phyloP scores from a whole-genome alignment of 2,888 invertebrate species.

The Nycteola revayana region DNA sequence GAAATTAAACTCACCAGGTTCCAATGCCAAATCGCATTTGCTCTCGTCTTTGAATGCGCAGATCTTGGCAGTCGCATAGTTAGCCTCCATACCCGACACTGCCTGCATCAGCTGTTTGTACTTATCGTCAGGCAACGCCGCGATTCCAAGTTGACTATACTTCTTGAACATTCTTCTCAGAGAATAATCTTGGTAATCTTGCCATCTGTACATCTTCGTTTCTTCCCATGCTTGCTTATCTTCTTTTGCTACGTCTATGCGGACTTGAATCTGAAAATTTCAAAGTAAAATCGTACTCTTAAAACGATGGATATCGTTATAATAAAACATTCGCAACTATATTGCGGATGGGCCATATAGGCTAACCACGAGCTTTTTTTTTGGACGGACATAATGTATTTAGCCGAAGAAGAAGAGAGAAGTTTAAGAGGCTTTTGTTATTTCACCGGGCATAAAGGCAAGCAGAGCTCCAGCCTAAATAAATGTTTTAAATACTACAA shows the following conservation, averaged over 20 bases:
- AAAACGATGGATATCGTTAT: no score
- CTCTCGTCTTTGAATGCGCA: slow-evolving; percentile 84
- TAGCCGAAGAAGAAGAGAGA: no score
- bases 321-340: no score
- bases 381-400: no score
- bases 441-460: no score
- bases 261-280: slow-evolving; percentile 64
- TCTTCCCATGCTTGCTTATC: slow-evolving; percentile 85
- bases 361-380: no score
- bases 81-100: slow-evolving; percentile 87
- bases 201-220: slow-evolving; percentile 87
- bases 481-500: no score
- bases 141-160: slow-evolving; percentile 86
- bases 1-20: slow-evolving; percentile 86
- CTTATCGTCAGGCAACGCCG: slow-evolving; percentile 87
- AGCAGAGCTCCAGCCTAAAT: no score
- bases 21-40: slow-evolving; percentile 87
- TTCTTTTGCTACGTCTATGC: slow-evolving; percentile 71
- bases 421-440: no score
- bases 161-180: slow-evolving; percentile 89
- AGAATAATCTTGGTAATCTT: slow-evolving; percentile 85
- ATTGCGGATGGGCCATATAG: no score
- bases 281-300: no score
- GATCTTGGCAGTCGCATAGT: slow-evolving; percentile 89
- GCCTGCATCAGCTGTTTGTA: slow-evolving; percentile 83